Conservation (phyloP, 1,140 invertebrate genomes). For the Pachyrhynchus sulphureomaculatus region DNA sequence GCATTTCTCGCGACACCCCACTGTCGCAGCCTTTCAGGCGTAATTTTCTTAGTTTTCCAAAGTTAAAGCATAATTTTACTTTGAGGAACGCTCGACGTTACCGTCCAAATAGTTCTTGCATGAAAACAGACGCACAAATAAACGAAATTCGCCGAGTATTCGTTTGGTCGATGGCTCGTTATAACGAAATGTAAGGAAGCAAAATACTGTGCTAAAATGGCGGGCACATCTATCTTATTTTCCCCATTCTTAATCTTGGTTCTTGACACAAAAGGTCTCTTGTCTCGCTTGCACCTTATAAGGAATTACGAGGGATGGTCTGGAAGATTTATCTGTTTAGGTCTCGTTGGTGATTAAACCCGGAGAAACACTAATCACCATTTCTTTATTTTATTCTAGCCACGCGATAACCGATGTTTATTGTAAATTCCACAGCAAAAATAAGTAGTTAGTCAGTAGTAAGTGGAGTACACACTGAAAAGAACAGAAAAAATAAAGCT, state of each 20-base stretch:
- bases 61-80: slow-evolving; percentile 48
- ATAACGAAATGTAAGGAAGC: slow-evolving; percentile 48
- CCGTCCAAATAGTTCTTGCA: background rate
- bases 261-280: slow-evolving; percentile 29
- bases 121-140: slow-evolving; percentile 2
- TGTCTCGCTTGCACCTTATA: background rate
- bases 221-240: slow-evolving; percentile 50
- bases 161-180: slow-evolving; percentile 13
- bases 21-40: slow-evolving; percentile 24
- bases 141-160: slow-evolving; percentile 24
- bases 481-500: too few relatives aligned
- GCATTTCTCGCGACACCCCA: too few relatives aligned
- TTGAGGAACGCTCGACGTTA: slow-evolving; percentile 40
- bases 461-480: too few relatives aligned
- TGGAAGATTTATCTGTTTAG: too few relatives aligned
- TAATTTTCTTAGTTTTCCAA: slow-evolving; percentile 48
- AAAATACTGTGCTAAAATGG: slow-evolving; percentile 47
- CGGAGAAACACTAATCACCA: too few relatives aligned
- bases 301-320: too few relatives aligned
- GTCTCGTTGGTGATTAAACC: too few relatives aligned
- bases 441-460: too few relatives aligned
- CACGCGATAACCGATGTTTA: too few relatives aligned
- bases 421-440: too few relatives aligned
- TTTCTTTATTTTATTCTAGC: too few relatives aligned
- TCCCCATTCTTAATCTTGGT: slow-evolving; percentile 46